Conservation (phyloP, 2,797 vertebrate genomes). For the Centropyge bicolor region DNA sequence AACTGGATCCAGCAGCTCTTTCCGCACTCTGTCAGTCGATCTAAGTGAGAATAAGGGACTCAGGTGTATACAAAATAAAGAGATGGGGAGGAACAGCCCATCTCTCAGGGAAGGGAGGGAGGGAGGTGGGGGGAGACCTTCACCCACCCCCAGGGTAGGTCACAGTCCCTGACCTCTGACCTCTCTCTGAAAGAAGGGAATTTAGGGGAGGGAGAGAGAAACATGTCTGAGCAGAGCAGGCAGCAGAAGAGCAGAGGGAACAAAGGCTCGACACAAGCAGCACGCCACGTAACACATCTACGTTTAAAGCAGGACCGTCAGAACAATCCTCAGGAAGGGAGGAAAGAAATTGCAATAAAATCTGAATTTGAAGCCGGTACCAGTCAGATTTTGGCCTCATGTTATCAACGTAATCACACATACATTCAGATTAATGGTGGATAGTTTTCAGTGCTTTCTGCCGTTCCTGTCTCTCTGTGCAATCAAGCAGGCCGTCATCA, state of each 20-base stretch:
- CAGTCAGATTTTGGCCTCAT: background rate
- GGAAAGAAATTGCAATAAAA: background rate
- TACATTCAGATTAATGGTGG: background rate
- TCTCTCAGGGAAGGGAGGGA: conserved; percentile 62
- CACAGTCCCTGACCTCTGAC: conserved; percentile 82
- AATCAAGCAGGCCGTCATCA: conserved; percentile 27
- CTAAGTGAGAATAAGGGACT: conserved; percentile 69
- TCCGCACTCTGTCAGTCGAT: conserved; percentile 79
- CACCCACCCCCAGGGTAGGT: conserved; percentile 81
- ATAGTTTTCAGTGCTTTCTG: background rate
- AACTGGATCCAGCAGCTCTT: conserved; percentile 70
- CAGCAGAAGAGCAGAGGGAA: conserved; percentile 47
- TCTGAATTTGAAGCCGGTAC: background rate
- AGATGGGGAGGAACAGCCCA: conserved; percentile 64
- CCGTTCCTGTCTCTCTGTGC: background rate
- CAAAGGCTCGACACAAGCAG: conserved; percentile 65
- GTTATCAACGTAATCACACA: background rate
- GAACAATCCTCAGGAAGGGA: background rate
- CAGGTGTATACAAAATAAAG: conserved; percentile 86
- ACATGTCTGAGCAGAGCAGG: conserved; percentile 79
- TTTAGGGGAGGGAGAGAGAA: conserved; percentile 76
- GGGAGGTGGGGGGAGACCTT: conserved; percentile 41
- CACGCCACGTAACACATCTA: conserved; percentile 37
- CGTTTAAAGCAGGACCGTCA: conserved; percentile 21
- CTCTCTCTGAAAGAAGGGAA: conserved; percentile 84